These are phyloP conservation scores for Gerris lacustris DNA, from an alignment of 2,888 invertebrate genomes.

Conservation along the genomic window DNA sequence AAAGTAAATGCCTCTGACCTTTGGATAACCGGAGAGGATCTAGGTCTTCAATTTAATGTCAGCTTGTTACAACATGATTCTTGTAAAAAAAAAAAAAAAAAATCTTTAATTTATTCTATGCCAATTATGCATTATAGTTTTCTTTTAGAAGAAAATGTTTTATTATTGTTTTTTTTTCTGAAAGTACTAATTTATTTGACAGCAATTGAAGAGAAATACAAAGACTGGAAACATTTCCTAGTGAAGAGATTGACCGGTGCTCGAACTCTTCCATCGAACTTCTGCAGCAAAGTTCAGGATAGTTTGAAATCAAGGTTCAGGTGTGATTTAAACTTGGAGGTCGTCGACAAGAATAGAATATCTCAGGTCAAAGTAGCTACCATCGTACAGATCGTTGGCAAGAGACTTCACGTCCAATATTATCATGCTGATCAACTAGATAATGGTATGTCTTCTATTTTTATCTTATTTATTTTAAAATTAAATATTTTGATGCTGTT, in stretches of 20 bases:
- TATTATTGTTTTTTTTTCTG: no score
- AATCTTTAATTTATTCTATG: no score
- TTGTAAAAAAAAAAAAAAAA: no score
- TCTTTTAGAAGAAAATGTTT: no score
- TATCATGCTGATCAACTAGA: constrained; percentile 68
- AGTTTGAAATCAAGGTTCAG: constrained; percentile 72
- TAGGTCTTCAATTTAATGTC: no score
- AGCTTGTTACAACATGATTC: no score
- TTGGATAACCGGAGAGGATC: no score
- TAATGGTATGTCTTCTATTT: constrained; percentile 40
- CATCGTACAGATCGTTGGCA: constrained; percentile 81
- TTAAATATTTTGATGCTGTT: no score
- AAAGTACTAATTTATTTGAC: constrained; percentile 25
- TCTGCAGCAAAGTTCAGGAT: constrained; percentile 74
- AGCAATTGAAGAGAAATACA: constrained; percentile 82
- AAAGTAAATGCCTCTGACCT: no score
- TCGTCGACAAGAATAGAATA: constrained; percentile 90
- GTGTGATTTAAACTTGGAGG: constrained; percentile 74
- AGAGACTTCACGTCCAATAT: constrained; percentile 80
- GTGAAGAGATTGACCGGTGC: constrained; percentile 86
- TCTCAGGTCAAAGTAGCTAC: constrained; percentile 84
- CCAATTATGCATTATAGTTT: no score
- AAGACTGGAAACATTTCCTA: constrained; percentile 92
- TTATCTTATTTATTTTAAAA: constrained; percentile 12
- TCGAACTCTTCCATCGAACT: constrained; percentile 86